Percentiles rank a stretch among this genome's conserved stretches.
These are phyloP conservation scores for Tympanoctomys barrerae DNA, from an alignment of 2,797 vertebrate species.

Conservation along the genomic window DNA sequence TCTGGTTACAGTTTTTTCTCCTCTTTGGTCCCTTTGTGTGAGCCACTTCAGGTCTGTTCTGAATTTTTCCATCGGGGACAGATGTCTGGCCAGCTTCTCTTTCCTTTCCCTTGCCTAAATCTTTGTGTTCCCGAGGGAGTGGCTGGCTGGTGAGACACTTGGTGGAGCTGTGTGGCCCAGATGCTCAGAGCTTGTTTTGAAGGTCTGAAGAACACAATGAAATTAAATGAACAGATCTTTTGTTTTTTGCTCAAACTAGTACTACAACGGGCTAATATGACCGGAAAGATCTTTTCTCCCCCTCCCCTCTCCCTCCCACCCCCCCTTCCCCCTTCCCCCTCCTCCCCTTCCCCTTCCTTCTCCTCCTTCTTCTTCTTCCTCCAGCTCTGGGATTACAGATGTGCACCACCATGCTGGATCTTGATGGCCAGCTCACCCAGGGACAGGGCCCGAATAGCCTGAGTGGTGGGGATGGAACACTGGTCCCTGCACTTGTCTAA, in stretches of 20 bases:
- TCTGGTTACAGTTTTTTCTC: not conserved
- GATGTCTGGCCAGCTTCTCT: slow-evolving; percentile 65
- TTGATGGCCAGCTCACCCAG: too few relatives aligned
- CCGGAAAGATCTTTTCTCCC: not conserved
- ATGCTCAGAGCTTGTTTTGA: slow-evolving; percentile 57
- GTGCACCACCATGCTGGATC: too few relatives aligned
- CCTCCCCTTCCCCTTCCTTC: too few relatives aligned
- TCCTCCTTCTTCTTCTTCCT: too few relatives aligned
- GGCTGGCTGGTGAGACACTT: not conserved
- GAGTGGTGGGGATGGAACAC: too few relatives aligned
- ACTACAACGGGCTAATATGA: not conserved
- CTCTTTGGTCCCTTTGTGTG: not conserved
- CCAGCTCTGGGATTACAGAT: too few relatives aligned
- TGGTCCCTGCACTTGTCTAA: too few relatives aligned
- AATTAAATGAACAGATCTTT: not conserved
- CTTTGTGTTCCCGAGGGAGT: slow-evolving; percentile 31
- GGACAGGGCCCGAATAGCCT: too few relatives aligned
- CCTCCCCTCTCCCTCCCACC: too few relatives aligned
- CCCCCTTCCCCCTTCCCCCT: too few relatives aligned
- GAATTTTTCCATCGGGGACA: slow-evolving; percentile 15
- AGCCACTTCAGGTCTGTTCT: slow-evolving; percentile 45
- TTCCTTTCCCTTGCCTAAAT: not conserved
- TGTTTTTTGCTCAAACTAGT: slow-evolving; percentile 41
- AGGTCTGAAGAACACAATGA: slow-evolving; percentile 43
- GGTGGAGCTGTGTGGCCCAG: slow-evolving; percentile 52